Evolutionary conservation across 2,113 vertebrate genomes (phyloP), one percentile per base, ranked within the genome.

Genomic region (Colius striatus): DNA sequence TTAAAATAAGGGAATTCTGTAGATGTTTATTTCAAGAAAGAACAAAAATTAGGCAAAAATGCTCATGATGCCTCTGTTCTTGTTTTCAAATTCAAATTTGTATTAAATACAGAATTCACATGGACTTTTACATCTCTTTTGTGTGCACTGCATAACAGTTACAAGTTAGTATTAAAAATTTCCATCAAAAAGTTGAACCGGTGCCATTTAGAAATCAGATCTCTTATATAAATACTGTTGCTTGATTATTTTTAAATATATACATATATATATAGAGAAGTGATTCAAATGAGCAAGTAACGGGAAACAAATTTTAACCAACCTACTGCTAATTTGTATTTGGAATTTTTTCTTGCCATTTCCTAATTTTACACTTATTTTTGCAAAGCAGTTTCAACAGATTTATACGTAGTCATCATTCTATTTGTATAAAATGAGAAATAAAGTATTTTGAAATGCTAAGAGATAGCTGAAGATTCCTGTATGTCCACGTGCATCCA

Each of bases 351-450:
- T 95, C 95, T 87, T 92, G 89, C 91, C 89, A 94, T 66, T 95
- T 97, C 93, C 85, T 96, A 91, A 78, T 97, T 97, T 97, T 96
- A 73, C 88, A 93, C 58, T 88, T 95, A 84, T 94, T 96, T 97
- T 94, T 95, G 87, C 93, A 92, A 97, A 94, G 71, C 84, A 85
- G 50, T 94, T 92, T 97, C 94, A 79, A 94, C 89, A 94, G 86
- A 94, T 95, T 96, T 97, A 81, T 97, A 96, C 89, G 93, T 92
- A 88, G 61, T 84, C 89, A 89, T 92, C 93, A 74, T 94, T 91
- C 91, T 97, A 95, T 97, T 96, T 97, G 78, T 97, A 97, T 94
- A 91, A 95, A 93, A 92, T 47, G 9, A 90, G 67, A 96, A 87
- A 95, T 67, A 84, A 96, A 95, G 54, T 93, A 95, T 96, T 97